phyloP scores from a whole-genome alignment of 1,140 invertebrate genomes.

The Delia radicum region DNA sequence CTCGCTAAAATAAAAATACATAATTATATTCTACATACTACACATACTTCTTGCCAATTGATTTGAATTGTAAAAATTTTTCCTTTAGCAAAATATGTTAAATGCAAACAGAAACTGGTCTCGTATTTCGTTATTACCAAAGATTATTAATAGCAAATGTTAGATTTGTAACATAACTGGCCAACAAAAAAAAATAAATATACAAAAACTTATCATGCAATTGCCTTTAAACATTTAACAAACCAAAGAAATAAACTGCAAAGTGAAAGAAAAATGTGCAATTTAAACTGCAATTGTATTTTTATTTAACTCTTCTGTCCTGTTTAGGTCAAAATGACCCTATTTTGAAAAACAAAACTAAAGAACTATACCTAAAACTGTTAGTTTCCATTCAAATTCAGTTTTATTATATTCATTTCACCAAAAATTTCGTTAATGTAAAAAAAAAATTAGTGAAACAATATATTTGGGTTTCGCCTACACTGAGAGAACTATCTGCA shows the following conservation, averaged over 20 bases:
- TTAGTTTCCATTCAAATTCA: too few relatives aligned
- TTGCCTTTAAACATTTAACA: not conserved
- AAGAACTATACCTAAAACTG: too few relatives aligned
- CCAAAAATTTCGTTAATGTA: too few relatives aligned
- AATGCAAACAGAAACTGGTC: not conserved
- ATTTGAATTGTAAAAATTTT: not conserved
- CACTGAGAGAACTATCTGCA: too few relatives aligned
- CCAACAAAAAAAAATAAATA: not conserved
- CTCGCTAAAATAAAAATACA: too few relatives aligned
- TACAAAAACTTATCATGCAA: not conserved
- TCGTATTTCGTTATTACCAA: not conserved
- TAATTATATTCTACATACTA: not conserved
- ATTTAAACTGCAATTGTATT: not conserved
- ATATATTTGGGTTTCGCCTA: too few relatives aligned
- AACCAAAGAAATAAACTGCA: not conserved
- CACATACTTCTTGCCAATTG: not conserved
- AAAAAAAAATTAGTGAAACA: too few relatives aligned
- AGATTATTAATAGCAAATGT: conserved; percentile 2
- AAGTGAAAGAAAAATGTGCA: not conserved
- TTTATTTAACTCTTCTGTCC: too few relatives aligned
- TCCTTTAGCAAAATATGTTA: not conserved
- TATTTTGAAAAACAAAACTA: too few relatives aligned
- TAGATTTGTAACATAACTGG: conserved; percentile 4
- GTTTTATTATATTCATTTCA: too few relatives aligned
- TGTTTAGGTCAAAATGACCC: too few relatives aligned